These are phyloP conservation scores for Aphyosemion australe DNA, from an alignment of 2,113 vertebrate genomes.

Conservation along the genomic window DNA sequence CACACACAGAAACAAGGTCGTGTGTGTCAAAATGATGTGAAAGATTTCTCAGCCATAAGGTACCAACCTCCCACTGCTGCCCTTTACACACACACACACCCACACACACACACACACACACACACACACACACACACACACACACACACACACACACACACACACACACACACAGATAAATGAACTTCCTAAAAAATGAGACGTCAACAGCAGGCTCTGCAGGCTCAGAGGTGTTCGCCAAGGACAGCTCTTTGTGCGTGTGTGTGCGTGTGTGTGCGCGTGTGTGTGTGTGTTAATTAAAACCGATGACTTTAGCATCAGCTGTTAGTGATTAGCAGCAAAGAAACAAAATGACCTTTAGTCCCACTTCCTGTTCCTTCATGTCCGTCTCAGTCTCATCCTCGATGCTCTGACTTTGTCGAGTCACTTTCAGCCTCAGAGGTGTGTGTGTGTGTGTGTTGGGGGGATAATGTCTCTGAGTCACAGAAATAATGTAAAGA, in stretches of 20 bases:
- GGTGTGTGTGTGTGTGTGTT: too few relatives aligned
- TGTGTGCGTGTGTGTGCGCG: not conserved
- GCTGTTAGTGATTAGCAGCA: not conserved
- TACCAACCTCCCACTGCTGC: too few relatives aligned
- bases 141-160: slow-evolving; percentile 21
- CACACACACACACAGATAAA: slow-evolving; percentile 29
- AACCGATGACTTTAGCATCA: slow-evolving; percentile 17
- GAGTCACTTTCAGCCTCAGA: not conserved
- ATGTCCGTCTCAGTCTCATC: not conserved
- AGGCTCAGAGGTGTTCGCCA: slow-evolving; percentile 34
- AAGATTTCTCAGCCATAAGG: too few relatives aligned
- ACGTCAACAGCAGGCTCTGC: slow-evolving; percentile 42
- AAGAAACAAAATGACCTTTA: slow-evolving; percentile 26
- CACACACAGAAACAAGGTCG: too few relatives aligned
- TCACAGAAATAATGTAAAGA: not conserved
- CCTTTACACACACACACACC: slow-evolving; percentile 26
- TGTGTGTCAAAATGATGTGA: too few relatives aligned
- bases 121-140: too few relatives aligned
- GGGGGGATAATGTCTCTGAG: not conserved
- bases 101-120: slow-evolving; percentile 6
- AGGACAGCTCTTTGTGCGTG: slow-evolving; percentile 39
- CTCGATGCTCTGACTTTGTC: not conserved
- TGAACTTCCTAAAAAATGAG: slow-evolving; percentile 47
- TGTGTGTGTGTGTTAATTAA: slow-evolving; percentile 9
- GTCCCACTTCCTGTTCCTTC: not conserved